Percentiles rank a stretch among this genome's conserved stretches.
Conservation (phyloP, 2,113 vertebrate genomes). For the Phodopus roborovskii region DNA sequence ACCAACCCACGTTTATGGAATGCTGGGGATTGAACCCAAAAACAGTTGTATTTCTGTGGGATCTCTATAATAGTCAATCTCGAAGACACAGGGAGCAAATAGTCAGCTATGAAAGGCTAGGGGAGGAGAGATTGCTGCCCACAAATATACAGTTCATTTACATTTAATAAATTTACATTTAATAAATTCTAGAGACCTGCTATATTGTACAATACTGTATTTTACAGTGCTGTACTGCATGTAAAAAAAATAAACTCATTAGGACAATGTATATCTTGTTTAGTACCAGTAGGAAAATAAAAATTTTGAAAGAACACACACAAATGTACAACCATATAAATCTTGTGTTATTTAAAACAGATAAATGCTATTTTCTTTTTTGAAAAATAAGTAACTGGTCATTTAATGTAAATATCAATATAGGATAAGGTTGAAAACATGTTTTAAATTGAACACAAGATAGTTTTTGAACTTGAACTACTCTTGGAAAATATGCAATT, state of each 20-base stretch:
- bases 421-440: not conserved
- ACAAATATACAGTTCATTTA: not conserved
- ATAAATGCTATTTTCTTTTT: not conserved
- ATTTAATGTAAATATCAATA: conserved; percentile 44
- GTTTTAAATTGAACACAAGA: conserved; percentile 27
- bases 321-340: not conserved
- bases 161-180: not conserved
- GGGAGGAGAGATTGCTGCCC: not conserved
- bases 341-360: conserved; percentile 11
- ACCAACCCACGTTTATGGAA: not conserved
- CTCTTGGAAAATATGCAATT: conserved; percentile 44
- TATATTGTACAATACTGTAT: not conserved
- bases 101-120: not conserved
- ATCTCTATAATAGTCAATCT: not conserved
- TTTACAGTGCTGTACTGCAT: not conserved
- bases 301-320: not conserved
- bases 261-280: not conserved
- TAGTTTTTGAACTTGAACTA: conserved; percentile 56
- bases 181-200: not conserved
- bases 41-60: not conserved
- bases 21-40: not conserved
- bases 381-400: conserved; percentile 48
- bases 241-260: not conserved
- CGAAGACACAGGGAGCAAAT: not conserved
- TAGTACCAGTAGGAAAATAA: not conserved